Evolutionary conservation across 1,140 invertebrate species (phyloP).

Genomic region (Drosophila trapezifrons): DNA sequence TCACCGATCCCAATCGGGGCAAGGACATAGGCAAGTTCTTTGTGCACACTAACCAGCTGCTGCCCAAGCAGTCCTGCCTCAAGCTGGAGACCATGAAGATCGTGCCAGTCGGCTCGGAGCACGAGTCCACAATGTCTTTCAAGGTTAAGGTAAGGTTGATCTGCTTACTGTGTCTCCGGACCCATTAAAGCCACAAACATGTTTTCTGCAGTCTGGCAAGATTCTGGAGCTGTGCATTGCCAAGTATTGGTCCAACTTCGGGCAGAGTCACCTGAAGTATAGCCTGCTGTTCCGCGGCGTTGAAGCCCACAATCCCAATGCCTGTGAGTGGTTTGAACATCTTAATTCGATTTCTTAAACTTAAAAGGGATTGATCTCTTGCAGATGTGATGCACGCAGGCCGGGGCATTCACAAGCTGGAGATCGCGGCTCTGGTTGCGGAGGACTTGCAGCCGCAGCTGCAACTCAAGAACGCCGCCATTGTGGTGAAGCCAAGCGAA

Average conservation of each 20-base stretch:
- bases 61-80: conserved; percentile 91
- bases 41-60: conserved; percentile 92
- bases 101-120: conserved; percentile 88
- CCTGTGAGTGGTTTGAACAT: conserved; percentile 74
- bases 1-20: conserved; percentile 86
- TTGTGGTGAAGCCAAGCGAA: conserved; percentile 92
- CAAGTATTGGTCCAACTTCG: conserved; percentile 97
- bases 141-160: conserved; percentile 85
- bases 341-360: not conserved
- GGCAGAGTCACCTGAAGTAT: conserved; percentile 90
- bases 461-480: conserved; percentile 91
- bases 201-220: conserved; percentile 43
- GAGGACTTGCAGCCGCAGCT: conserved; percentile 92
- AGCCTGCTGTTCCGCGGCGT: conserved; percentile 93
- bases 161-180: not conserved
- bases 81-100: conserved; percentile 93
- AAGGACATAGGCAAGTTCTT: conserved; percentile 90
- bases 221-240: conserved; percentile 95
- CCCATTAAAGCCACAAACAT: not conserved
- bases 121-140: conserved; percentile 88
- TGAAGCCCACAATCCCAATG: conserved; percentile 86
- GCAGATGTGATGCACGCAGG: conserved; percentile 88
- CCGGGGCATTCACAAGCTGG: conserved; percentile 90
- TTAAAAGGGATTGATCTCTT: not conserved
- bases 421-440: conserved; percentile 89